Conservation (phyloP, 2,888 invertebrate species). For the Gastracanthus pulcherrimus region DNA sequence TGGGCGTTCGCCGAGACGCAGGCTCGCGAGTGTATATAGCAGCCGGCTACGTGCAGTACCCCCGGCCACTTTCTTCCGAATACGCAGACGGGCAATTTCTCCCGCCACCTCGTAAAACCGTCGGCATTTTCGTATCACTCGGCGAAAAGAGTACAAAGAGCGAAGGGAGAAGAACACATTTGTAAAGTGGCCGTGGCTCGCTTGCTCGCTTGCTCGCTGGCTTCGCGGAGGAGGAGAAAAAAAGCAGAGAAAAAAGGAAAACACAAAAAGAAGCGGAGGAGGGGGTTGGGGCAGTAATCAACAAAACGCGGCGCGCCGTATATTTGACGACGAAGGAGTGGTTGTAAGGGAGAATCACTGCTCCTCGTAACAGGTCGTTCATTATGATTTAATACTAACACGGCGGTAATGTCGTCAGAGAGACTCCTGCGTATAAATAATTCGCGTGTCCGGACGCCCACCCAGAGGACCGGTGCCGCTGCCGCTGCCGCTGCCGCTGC, state of each 20-base stretch:
- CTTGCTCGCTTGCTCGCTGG: too few relatives aligned
- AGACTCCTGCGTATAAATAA: constrained; percentile 77
- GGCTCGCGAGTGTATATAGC: constrained; percentile 45
- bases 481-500: constrained; percentile 10
- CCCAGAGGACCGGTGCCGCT: constrained; percentile 70
- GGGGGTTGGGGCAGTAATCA: constrained; percentile 47
- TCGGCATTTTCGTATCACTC: constrained; percentile 46
- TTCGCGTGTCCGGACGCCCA: constrained; percentile 76
- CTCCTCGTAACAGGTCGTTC: constrained; percentile 75
- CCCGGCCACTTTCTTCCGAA: constrained; percentile 24
- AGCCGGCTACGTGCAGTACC: not conserved
- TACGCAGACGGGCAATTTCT: constrained; percentile 34
- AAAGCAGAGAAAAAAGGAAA: constrained; percentile 22
- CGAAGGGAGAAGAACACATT: constrained; percentile 42
- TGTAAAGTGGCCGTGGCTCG: constrained; percentile 44
- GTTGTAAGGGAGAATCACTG: constrained; percentile 72
- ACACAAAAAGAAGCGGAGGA: constrained; percentile 45
- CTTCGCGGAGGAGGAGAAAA: not conserved
- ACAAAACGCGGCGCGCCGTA: constrained; percentile 57
- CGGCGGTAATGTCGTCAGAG: constrained; percentile 77
- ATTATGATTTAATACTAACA: constrained; percentile 78
- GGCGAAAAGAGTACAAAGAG: constrained; percentile 44
- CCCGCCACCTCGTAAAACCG: constrained; percentile 46
- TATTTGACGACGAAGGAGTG: constrained; percentile 65
- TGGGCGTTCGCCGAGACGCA: constrained; percentile 58